A percentile compares a stretch with the other conserved stretches of the same genome.
Conservation (phyloP, 2,113 vertebrate species). For the Sturnus vulgaris region DNA sequence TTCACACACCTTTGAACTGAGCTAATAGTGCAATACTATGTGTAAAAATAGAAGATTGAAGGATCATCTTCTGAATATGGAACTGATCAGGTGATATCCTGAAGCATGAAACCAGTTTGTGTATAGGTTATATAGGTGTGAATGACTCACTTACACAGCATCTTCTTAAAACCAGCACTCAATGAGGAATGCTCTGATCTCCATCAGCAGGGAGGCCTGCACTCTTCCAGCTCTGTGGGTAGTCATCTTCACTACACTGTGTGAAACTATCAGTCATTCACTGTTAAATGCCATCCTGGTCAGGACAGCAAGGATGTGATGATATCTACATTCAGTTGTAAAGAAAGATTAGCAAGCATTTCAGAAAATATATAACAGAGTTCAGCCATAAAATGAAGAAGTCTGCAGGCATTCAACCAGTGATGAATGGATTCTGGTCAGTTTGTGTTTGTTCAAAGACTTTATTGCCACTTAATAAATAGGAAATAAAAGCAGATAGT, state of each 20-base stretch:
- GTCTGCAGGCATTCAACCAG: background rate
- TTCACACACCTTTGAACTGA: background rate
- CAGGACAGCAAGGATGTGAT: background rate
- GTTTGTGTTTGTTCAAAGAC: background rate
- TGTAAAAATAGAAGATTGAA: background rate
- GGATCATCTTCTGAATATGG: background rate
- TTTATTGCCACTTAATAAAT: conserved; percentile 17
- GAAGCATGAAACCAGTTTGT: background rate
- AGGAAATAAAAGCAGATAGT: background rate
- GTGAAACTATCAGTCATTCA: background rate
- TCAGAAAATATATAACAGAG: background rate
- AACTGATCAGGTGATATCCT: background rate
- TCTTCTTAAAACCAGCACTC: background rate
- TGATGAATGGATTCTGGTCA: background rate
- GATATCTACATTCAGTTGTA: background rate
- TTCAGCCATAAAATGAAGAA: background rate
- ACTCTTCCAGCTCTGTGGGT: background rate
- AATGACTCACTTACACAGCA: background rate
- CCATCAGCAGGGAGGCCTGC: background rate
- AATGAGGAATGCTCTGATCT: background rate
- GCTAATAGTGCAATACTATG: background rate
- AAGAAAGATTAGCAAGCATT: background rate
- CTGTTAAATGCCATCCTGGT: background rate
- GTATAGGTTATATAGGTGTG: background rate
- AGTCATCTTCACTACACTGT: background rate